Conservation (phyloP, 2,888 invertebrate genomes). For the Neria commutata region DNA sequence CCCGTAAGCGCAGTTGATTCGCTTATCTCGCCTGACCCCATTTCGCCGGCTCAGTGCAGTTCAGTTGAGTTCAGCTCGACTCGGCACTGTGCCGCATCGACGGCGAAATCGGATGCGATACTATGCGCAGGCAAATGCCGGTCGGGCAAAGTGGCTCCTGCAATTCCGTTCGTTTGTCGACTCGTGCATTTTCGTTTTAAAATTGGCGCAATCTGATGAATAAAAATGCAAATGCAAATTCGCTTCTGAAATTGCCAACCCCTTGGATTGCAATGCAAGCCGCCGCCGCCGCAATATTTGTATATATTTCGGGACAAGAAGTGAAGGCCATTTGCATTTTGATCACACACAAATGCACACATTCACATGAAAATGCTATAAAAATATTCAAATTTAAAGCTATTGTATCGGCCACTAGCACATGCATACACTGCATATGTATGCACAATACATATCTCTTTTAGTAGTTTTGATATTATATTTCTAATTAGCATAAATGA, state of each 20-base stretch:
- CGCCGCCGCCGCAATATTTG: constrained; percentile 25
- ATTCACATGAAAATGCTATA: too few relatives aligned
- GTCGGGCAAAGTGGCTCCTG: not conserved
- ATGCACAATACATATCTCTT: too few relatives aligned
- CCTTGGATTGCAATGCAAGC: not conserved
- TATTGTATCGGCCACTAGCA: too few relatives aligned
- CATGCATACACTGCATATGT: too few relatives aligned
- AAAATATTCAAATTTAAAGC: too few relatives aligned
- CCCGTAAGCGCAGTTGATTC: not conserved
- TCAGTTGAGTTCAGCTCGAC: too few relatives aligned
- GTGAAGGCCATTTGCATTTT: not conserved
- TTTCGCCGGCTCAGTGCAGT: not conserved
- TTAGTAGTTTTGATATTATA: too few relatives aligned
- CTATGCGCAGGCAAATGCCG: not conserved
- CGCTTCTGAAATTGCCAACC: not conserved
- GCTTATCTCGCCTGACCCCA: not conserved
- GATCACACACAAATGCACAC: not conserved
- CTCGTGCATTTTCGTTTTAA: constrained; percentile 2
- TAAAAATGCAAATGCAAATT: not conserved
- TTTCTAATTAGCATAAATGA: too few relatives aligned
- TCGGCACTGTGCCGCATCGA: too few relatives aligned
- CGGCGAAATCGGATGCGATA: constrained; percentile 1
- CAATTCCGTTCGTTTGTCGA: too few relatives aligned
- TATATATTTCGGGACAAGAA: too few relatives aligned
- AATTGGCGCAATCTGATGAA: constrained; percentile 2